Evolutionary conservation across 2,113 vertebrate genomes (phyloP).

Genomic region (Cheilinus undulatus): DNA sequence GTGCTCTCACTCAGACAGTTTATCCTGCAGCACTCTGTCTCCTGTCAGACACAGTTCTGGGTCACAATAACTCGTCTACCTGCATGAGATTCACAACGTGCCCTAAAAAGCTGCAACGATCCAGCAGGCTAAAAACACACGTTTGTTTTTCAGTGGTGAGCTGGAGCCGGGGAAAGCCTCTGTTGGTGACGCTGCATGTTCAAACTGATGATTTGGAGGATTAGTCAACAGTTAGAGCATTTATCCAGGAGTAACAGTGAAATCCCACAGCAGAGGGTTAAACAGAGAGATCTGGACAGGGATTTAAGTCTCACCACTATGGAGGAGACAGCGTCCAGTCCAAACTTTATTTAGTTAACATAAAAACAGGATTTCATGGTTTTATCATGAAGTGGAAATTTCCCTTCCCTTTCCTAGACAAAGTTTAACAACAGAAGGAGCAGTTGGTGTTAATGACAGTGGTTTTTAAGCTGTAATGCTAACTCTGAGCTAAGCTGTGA

Average conservation of each 20-base stretch:
- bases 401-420: background rate
- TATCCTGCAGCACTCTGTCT: constrained; percentile 4
- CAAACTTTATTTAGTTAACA: background rate
- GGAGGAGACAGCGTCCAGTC: background rate
- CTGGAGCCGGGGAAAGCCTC: constrained; percentile 20
- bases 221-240: constrained; percentile 37
- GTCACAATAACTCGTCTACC: constrained; percentile 5
- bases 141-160: constrained; percentile 17
- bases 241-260: background rate
- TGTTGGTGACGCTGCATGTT: constrained; percentile 10
- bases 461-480: constrained; percentile 15
- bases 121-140: background rate
- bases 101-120: constrained; percentile 15
- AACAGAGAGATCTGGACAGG: background rate
- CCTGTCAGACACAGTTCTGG: constrained; percentile 21
- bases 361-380: background rate
- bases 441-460: background rate
- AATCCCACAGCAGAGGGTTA: constrained; percentile 17
- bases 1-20: constrained; percentile 3
- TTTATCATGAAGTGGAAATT: background rate
- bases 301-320: background rate
- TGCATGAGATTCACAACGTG: no score
- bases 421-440: background rate
- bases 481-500: background rate
- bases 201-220: constrained; percentile 42